phyloP scores from a whole-genome alignment of 2,797 vertebrate genomes.

The Monodelphis domestica region DNA sequence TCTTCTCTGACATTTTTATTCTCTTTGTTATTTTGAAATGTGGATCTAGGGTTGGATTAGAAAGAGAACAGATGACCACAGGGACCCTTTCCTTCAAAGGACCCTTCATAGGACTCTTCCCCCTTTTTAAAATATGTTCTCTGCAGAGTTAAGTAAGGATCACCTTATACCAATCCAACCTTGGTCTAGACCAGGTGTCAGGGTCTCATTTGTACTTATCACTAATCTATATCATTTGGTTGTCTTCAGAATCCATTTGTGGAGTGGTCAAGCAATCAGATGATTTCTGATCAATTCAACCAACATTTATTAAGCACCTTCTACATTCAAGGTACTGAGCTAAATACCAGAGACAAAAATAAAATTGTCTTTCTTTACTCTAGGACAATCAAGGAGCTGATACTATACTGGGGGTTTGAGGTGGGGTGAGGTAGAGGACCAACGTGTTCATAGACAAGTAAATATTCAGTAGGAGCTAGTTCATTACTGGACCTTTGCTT shows the following conservation, averaged over 20 bases:
- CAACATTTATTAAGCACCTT: neutral
- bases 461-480: neutral
- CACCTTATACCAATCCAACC: too few relatives aligned
- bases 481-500: neutral
- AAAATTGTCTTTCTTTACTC: neutral
- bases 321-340: neutral
- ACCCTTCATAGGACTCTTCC: too few relatives aligned
- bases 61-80: neutral
- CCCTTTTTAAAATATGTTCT: too few relatives aligned
- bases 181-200: too few relatives aligned
- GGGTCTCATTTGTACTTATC: too few relatives aligned
- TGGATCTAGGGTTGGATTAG: conserved; percentile 22
- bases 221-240: too few relatives aligned
- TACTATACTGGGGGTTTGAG: neutral
- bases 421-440: neutral
- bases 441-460: neutral
- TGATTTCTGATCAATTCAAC: neutral
- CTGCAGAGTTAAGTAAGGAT: too few relatives aligned
- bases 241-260: neutral
- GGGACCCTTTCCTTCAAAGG: too few relatives aligned
- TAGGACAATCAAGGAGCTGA: neutral
- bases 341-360: neutral
- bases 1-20: conserved; percentile 48
- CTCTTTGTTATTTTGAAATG: conserved; percentile 63
- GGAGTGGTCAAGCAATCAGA: neutral